phyloP scores from a whole-genome alignment of 64 coral and sea anemone genomes.

The Dendronephthya gigantea region DNA sequence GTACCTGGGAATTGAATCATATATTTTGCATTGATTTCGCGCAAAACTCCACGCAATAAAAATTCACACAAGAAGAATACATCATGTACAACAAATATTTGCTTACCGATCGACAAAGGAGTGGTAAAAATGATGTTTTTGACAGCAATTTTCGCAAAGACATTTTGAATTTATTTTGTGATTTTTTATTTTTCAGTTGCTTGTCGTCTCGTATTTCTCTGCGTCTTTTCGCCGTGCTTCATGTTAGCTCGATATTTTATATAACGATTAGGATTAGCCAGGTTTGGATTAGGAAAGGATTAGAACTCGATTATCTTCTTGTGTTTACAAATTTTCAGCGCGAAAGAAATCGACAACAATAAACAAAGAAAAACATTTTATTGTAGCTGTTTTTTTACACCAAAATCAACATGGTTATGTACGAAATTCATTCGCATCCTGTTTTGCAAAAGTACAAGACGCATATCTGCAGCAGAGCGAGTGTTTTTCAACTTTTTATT shows the following conservation, averaged over 20 bases:
- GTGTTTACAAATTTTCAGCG: not conserved
- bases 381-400: not conserved
- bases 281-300: too few relatives aligned
- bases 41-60: not conserved
- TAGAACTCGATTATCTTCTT: not conserved
- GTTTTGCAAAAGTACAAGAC: conserved; percentile 82
- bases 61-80: not conserved
- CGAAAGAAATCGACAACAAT: not conserved
- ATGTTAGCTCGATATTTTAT: too few relatives aligned
- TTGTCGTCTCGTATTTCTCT: not conserved
- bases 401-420: conserved; percentile 79
- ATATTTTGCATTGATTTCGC: not conserved
- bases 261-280: too few relatives aligned
- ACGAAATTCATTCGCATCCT: conserved; percentile 81
- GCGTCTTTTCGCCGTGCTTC: not conserved
- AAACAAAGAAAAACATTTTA: not conserved
- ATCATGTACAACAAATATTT: not conserved
- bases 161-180: not conserved
- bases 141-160: not conserved
- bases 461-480: conserved; percentile 80
- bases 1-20: not conserved
- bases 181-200: not conserved
- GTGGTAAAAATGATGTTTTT: not conserved
- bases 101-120: not conserved
- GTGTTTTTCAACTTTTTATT: conserved; percentile 82